Evolutionary conservation across 2,888 invertebrate species (phyloP), one percentile per base, ranked within the genome.

Genomic region (Parthenolecanium corni): DNA sequence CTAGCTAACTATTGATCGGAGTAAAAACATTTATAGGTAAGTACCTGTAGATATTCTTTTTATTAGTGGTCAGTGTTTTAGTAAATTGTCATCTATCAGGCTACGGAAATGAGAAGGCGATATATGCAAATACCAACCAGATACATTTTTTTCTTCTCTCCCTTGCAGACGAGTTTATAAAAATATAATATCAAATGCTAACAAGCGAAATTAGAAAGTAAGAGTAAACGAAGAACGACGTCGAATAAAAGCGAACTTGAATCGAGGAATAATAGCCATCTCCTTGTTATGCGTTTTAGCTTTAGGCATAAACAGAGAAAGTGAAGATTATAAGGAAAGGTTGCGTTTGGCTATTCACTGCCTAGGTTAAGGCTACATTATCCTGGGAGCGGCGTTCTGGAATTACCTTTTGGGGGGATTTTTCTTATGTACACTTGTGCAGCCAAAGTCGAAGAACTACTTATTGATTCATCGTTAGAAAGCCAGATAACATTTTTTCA

Each of bases 201-300:
- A 58, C 58, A 58, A 58, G 58, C 58, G 58, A 58, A 58, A 58
- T 58, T 58, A 58, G 58, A 58, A 58, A 58, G 58, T 58, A 49
- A 58, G 58, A 58, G 58, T 49, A 58, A 47, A 47, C 47, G 44
- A 21, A 49, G 20, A 21, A 58, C 25, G 25, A 42, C 49, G 23
- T 58, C 58, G 58, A 47, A 58, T 58, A 58, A 58, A 58, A 58
- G 49, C 47, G 58, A 58, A 58, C 58, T 58, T 58, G 51, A 49
- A 58, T 58, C 47, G 58, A 57, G 31, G 31, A 49, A 58, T 58
- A 58, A 58, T 58, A 58, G 58, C 49, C 58, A 58, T 58, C 58
- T 58, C 58, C 42, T 49, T 58, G 47, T 47, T 42, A 16, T 44
- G 23, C 20, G 24, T 47, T 58, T 49, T 58, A 58, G 58, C 58